phyloP scores from a whole-genome alignment of 2,797 vertebrate species.

The Pygocentrus nattereri region DNA sequence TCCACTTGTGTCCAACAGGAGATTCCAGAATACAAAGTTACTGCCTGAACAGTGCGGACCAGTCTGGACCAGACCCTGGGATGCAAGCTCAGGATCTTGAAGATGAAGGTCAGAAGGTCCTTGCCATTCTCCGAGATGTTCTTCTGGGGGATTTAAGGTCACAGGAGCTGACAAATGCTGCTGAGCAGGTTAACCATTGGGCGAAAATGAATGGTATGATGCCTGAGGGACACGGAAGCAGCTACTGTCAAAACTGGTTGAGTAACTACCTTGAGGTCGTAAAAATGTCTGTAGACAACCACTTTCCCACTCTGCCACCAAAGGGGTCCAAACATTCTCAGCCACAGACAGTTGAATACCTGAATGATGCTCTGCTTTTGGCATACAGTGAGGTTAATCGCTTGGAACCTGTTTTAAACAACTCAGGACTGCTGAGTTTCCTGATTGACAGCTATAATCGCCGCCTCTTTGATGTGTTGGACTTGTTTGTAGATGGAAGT shows the following conservation, averaged over 20 bases:
- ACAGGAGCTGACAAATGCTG: background rate
- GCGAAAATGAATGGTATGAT: background rate
- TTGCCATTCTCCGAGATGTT: slow-evolving; percentile 15
- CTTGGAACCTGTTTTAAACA: slow-evolving; percentile 29
- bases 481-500: slow-evolving; percentile 55
- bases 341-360: slow-evolving; percentile 27
- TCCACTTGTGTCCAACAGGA: background rate
- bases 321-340: background rate
- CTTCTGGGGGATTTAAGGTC: background rate
- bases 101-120: fast-evolving
- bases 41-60: background rate
- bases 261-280: background rate
- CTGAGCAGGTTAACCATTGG: slow-evolving; percentile 14
- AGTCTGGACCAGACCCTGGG: background rate
- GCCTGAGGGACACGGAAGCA: background rate
- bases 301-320: slow-evolving; percentile 56
- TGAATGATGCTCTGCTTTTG: background rate
- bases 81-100: too few species aligned
- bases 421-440: slow-evolving; percentile 10
- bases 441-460: slow-evolving; percentile 56
- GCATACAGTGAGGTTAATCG: slow-evolving; percentile 21
- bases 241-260: background rate
- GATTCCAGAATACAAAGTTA: too few species aligned
- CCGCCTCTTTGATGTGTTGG: slow-evolving; percentile 46
- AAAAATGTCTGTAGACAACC: slow-evolving; percentile 33